Conservation (phyloP, 2,113 vertebrate species). For the Lophotis ruficrista region DNA sequence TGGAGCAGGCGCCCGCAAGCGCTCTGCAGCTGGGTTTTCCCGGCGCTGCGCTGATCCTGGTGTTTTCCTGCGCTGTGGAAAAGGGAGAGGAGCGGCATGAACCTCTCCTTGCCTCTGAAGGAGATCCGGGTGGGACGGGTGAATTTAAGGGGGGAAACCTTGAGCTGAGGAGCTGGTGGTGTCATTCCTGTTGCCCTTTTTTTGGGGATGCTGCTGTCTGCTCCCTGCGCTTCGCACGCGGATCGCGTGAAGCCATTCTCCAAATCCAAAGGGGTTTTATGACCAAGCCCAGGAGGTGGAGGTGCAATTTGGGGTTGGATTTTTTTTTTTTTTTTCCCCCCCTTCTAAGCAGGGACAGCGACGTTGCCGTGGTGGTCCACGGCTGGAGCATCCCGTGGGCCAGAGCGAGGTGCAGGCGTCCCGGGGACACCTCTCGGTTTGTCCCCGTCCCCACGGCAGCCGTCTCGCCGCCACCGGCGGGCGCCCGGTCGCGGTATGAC, state of each 20-base stretch:
- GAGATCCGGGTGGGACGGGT: neutral
- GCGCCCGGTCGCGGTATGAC: neutral
- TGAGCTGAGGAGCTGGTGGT: neutral
- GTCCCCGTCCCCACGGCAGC: neutral
- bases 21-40: neutral
- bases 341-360: neutral
- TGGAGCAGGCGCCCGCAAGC: neutral
- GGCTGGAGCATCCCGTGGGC: neutral
- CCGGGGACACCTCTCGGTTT: neutral
- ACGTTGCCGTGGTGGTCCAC: rapidly evolving
- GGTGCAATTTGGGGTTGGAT: neutral
- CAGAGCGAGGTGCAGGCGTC: neutral
- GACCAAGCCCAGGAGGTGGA: neutral
- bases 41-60: rapidly evolving
- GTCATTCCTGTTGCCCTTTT: rapidly evolving
- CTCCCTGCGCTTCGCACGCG: rapidly evolving
- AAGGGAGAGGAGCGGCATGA: neutral
- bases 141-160: neutral
- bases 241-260: neutral
- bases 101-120: neutral
- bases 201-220: neutral
- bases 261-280: neutral
- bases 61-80: neutral
- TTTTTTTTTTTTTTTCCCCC: neutral
- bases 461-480: rapidly evolving